phyloP scores from a whole-genome alignment of 2,113 vertebrate species.

The Ranitomeya variabilis region DNA sequence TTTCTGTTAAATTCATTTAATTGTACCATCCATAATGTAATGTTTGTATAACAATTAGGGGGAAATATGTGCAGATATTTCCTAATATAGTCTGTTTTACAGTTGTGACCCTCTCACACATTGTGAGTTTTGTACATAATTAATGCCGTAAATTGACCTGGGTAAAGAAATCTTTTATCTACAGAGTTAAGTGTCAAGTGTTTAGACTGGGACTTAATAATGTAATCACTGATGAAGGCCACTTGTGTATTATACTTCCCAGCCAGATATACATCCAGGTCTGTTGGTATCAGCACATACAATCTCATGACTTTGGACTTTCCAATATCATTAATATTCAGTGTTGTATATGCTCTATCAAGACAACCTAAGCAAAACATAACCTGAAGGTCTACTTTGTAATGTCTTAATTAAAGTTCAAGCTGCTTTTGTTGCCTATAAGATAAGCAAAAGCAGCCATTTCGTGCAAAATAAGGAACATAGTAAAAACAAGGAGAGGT shows the following conservation, averaged over 20 bases:
- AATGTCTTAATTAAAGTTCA: slow-evolving; percentile 10
- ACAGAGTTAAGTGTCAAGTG: slow-evolving; percentile 17
- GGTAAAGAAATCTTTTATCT: slow-evolving; percentile 22
- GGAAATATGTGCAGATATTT: slow-evolving; percentile 13
- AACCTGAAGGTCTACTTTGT: slow-evolving; percentile 17
- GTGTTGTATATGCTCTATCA: not conserved
- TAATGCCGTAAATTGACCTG: not conserved
- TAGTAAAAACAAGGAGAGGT: not conserved
- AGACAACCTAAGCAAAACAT: slow-evolving; percentile 6
- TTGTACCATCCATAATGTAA: slow-evolving; percentile 26
- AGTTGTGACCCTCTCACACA: not conserved
- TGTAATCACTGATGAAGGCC: slow-evolving; percentile 60
- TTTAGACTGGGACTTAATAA: slow-evolving; percentile 40
- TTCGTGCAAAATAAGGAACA: not conserved
- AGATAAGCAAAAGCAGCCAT: not conserved
- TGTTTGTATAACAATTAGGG: slow-evolving; percentile 30
- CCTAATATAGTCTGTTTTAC: slow-evolving; percentile 24
- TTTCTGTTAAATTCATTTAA: slow-evolving; percentile 33
- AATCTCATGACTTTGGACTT: not conserved
- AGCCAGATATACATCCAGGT: not conserved
- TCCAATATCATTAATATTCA: slow-evolving; percentile 1
- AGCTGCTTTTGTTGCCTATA: not conserved
- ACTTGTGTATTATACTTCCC: slow-evolving; percentile 54
- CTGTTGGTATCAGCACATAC: not conserved
- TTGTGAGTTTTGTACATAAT: not conserved